Evolutionary conservation across 2,797 vertebrate species (phyloP).

Genomic region (Acanthurus leucopareius): DNA sequence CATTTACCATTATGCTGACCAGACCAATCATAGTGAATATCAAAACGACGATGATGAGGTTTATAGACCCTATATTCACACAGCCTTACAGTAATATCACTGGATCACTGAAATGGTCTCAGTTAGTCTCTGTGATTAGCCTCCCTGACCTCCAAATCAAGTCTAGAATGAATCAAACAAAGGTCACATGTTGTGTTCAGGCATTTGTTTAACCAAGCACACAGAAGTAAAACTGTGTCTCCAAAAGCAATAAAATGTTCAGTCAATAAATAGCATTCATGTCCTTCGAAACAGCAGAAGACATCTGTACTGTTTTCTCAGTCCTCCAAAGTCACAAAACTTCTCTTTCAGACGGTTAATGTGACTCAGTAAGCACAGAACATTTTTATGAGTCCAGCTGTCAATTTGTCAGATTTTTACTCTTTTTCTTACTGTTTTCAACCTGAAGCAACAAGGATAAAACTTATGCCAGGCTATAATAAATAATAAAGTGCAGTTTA

Average conservation of each 20-base stretch:
- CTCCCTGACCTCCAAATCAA: constrained; percentile 58
- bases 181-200: constrained; percentile 47
- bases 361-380: too few species aligned
- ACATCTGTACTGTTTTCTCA: not conserved
- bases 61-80: constrained; percentile 69
- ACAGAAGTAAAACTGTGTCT: not conserved
- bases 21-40: constrained; percentile 65
- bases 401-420: too few species aligned
- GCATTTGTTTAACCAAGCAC: constrained; percentile 32
- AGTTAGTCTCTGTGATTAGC: constrained; percentile 59
- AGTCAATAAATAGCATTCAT: not conserved
- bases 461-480: too few species aligned
- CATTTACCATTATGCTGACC: constrained; percentile 56
- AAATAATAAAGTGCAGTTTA: too few species aligned
- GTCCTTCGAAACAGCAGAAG: not conserved
- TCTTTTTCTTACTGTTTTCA: too few species aligned
- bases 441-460: too few species aligned
- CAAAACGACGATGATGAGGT: constrained; percentile 65
- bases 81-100: constrained; percentile 60
- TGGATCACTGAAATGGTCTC: constrained; percentile 47
- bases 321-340: not conserved
- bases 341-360: too few species aligned
- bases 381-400: too few species aligned
- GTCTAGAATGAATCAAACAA: constrained; percentile 53
- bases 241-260: not conserved